Conservation (phyloP, 2,888 invertebrate species). For the Lampropteryx suffumata region DNA sequence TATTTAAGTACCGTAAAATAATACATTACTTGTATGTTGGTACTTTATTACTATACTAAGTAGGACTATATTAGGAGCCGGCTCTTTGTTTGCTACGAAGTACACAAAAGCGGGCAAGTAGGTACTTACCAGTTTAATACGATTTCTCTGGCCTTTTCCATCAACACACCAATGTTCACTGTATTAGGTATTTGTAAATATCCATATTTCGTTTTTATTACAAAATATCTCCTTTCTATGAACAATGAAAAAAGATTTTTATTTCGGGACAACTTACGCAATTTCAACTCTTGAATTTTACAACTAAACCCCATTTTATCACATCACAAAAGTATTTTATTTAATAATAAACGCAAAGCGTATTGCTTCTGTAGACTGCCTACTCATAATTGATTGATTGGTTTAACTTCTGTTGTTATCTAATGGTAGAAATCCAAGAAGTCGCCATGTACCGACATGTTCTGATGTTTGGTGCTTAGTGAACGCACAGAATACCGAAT, state of each 20-base stretch:
- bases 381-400: background rate
- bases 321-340: background rate
- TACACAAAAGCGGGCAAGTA: too few species aligned
- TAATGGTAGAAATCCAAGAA: constrained; percentile 2
- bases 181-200: constrained; percentile 4
- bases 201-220: constrained; percentile 2
- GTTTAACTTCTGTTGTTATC: background rate
- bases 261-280: constrained; percentile 6
- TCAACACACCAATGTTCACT: constrained; percentile 8
- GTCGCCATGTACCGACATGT: constrained; percentile 54
- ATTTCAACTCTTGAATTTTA: constrained; percentile 24
- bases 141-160: constrained; percentile 17
- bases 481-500: constrained; percentile 8
- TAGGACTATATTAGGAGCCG: too few species aligned
- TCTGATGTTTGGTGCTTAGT: constrained; percentile 11
- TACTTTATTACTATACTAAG: too few species aligned
- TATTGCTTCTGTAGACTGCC: too few species aligned
- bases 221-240: constrained; percentile 4
- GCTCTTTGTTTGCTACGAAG: too few species aligned
- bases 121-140: constrained; percentile 7
- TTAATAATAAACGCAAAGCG: too few species aligned
- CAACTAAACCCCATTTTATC: constrained; percentile 34
- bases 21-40: too few species aligned
- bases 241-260: constrained; percentile 10
- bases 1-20: too few species aligned